Percentiles rank a stretch among this genome's conserved stretches.
phyloP scores from a whole-genome alignment of 2,113 vertebrate species.

The Asarcornis scutulata region DNA sequence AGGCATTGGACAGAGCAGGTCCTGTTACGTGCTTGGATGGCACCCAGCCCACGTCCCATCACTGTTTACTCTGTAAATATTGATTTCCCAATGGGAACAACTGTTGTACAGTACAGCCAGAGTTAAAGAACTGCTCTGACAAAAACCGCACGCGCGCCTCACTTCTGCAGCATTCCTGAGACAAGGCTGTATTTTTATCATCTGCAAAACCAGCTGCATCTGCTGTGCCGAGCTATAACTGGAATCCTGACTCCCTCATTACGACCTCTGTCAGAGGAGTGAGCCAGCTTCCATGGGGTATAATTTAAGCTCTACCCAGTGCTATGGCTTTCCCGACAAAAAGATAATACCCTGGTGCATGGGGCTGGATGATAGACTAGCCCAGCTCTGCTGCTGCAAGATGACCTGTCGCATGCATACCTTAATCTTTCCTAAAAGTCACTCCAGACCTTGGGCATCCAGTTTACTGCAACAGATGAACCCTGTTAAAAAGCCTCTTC shows the following conservation, averaged over 20 bases:
- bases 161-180: conserved; percentile 64
- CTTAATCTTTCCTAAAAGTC: neutral
- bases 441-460: neutral
- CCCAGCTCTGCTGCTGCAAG: neutral
- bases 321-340: conserved; percentile 6
- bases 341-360: conserved; percentile 52
- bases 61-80: conserved; percentile 33
- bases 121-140: conserved; percentile 50
- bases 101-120: conserved; percentile 27
- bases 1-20: neutral
- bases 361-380: neutral
- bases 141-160: neutral
- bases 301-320: conserved; percentile 64
- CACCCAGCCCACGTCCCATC: neutral
- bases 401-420: neutral
- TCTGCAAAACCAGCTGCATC: conserved; percentile 63
- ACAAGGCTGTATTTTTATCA: conserved; percentile 67
- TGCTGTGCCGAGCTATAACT: conserved; percentile 60
- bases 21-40: conserved; percentile 25
- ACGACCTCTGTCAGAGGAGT: conserved; percentile 33
- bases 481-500: neutral
- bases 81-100: conserved; percentile 29
- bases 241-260: conserved; percentile 63
- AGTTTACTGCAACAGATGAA: neutral
- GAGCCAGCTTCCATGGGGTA: conserved; percentile 14